These are phyloP conservation scores for Tuberolachnus salignus DNA, from an alignment of 2,888 invertebrate species.

Conservation along the genomic window DNA sequence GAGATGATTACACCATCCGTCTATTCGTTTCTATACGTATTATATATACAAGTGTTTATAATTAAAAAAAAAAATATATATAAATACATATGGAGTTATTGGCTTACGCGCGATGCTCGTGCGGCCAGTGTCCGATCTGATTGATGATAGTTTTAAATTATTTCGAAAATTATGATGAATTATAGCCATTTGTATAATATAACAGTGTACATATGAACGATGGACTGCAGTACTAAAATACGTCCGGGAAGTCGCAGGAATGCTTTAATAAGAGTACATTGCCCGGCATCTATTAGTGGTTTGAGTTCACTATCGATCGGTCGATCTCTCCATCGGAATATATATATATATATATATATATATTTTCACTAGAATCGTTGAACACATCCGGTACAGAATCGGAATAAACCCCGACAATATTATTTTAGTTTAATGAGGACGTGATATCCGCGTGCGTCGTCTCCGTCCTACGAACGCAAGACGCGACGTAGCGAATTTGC, in stretches of 20 bases:
- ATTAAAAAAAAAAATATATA: not conserved
- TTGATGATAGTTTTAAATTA: conserved; percentile 31
- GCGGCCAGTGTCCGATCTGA: not conserved
- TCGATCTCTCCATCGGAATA: too few relatives aligned
- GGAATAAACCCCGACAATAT: too few relatives aligned
- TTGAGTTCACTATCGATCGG: too few relatives aligned
- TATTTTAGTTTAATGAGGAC: too few relatives aligned
- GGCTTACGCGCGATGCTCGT: not conserved
- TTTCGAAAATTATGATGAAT: conserved; percentile 28
- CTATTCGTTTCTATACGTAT: not conserved
- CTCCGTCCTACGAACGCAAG: too few relatives aligned
- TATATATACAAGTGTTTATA: not conserved
- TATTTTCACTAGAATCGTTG: too few relatives aligned
- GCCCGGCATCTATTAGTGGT: too few relatives aligned
- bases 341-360: too few relatives aligned
- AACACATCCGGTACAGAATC: too few relatives aligned
- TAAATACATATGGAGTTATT: not conserved
- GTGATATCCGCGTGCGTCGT: too few relatives aligned
- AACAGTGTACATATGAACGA: not conserved
- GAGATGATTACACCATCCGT: not conserved
- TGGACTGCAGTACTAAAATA: not conserved
- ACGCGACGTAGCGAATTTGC: too few relatives aligned
- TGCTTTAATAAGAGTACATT: too few relatives aligned
- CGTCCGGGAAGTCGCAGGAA: not conserved
- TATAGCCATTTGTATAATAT: not conserved